These are phyloP conservation scores for Eptesicus fuscus DNA, from an alignment of 2,113 vertebrate genomes.

Conservation along the genomic window DNA sequence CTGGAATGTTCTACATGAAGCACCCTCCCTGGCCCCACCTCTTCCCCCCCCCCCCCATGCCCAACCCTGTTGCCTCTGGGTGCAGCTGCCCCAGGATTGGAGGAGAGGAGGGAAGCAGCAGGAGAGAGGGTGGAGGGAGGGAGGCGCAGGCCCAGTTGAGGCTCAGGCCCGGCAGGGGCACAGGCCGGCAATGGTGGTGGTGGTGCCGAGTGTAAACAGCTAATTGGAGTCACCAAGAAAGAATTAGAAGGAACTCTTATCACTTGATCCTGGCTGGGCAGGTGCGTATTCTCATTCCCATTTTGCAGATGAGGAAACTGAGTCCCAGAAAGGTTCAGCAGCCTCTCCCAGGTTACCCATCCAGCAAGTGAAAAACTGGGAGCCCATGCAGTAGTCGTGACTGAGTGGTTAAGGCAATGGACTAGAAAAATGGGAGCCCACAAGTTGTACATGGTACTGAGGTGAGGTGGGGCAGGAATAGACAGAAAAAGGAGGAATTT, in stretches of 20 bases:
- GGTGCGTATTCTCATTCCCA: not conserved
- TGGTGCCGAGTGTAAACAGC: not conserved
- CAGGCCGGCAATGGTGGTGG: rapidly evolving
- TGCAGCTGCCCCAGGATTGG: slow-evolving; percentile 18
- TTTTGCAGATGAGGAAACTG: not conserved
- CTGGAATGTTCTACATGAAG: slow-evolving; percentile 60
- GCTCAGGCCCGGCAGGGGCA: not conserved
- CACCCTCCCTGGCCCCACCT: slow-evolving; percentile 6
- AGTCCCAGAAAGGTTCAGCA: not conserved
- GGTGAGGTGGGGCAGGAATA: not conserved
- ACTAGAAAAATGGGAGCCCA: not conserved
- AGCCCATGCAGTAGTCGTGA: not conserved
- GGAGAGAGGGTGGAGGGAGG: not conserved
- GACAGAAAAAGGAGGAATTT: not conserved
- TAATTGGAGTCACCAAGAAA: not conserved
- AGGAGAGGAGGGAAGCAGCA: not conserved
- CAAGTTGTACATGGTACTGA: not conserved
- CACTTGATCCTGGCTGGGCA: not conserved
- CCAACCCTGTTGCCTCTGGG: not conserved
- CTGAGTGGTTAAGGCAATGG: too few species aligned
- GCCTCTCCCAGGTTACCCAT: not conserved
- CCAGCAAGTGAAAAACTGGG: not conserved
- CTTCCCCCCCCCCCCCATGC: not conserved
- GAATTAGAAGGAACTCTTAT: not conserved
- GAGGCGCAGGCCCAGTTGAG: too few species aligned